Base-by-base conservation (phyloP, 2,113 vertebrate genomes). In the Colinus virginianus region DNA sequence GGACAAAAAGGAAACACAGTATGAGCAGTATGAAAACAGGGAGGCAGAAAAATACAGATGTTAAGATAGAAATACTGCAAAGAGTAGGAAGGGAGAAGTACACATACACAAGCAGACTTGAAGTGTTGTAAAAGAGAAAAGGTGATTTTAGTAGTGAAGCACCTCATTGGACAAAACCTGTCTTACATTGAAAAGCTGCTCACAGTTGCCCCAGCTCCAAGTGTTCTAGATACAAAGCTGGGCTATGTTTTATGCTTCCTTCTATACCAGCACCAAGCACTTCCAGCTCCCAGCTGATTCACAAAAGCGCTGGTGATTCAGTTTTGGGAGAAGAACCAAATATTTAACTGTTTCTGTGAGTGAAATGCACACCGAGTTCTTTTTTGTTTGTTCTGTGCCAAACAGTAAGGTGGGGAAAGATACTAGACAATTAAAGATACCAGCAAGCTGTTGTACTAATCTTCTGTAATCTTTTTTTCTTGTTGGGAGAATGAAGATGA, bases 301-400 rank as follows among this genome's bases (percentile, higher is more conserved):
- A 36, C 92, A 88, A 72, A 36, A 87, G 40, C 40, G 48, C 61
- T 67, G 36, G 19, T 28, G 56, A 88, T 61, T 85, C 78, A 63
- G 18, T 64, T 79, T 68, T 84, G 78, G 70, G 87, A 96, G 61
- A 43, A 64, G 30, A 89, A 93, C 78, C 66, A 85, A 90, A 71
- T 72, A 83, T 84, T 87, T 86, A 49, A 5, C 53, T 48, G 17
- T 23, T 17, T 76, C 45, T 90, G 62, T 63, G 69, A 56, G 19
- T 45, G 36, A 45, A 64, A 58, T 23, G 36, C 67, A 62, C 62
- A 53, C 23, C 2, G 18, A 84, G 38, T n/a, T 38, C 7, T 46
- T 82, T 84, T 26, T 45, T 45, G 78, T 34, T 9, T 58, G 21
- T 23, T 86, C 45, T 49, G 19, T 72, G 21, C 13, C 78, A 55